A percentile compares a stretch with the other conserved stretches of the same genome.
phyloP scores from a whole-genome alignment of 2,113 vertebrate species.

The Sitta europaea region DNA sequence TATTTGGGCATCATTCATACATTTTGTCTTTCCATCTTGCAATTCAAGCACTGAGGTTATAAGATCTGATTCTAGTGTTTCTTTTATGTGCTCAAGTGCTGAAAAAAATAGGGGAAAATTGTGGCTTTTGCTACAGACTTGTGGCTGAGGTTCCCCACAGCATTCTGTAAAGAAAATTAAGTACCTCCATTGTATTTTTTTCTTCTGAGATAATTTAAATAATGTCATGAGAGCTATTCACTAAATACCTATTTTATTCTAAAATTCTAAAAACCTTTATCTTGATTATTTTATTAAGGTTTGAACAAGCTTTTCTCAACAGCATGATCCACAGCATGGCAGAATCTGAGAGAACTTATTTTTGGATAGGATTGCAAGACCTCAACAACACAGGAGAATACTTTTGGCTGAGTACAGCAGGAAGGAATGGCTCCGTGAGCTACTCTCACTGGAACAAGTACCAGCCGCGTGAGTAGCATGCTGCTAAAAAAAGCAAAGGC shows the following conservation, averaged over 20 bases:
- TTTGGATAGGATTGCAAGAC: constrained; percentile 89
- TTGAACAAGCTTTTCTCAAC: constrained; percentile 92
- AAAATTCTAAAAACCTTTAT: constrained; percentile 36
- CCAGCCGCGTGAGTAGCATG: constrained; percentile 82
- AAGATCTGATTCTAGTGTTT: background rate
- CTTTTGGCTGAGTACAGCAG: constrained; percentile 74
- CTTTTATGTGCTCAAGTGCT: background rate
- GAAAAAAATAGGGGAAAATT: background rate
- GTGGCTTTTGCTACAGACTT: background rate
- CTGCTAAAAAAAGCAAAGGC: background rate
- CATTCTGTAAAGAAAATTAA: background rate
- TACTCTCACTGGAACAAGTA: constrained; percentile 89
- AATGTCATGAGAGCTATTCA: background rate
- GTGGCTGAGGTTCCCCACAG: background rate
- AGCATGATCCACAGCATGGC: constrained; percentile 79
- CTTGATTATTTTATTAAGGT: constrained; percentile 74
- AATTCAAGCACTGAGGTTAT: background rate
- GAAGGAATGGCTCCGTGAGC: constrained; percentile 47
- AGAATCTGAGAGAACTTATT: constrained; percentile 71
- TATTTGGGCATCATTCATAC: background rate
- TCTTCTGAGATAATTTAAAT: background rate
- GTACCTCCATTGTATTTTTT: background rate
- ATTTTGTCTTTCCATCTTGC: background rate
- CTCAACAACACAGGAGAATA: constrained; percentile 79
- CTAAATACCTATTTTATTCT: background rate